Conservation (phyloP, 2,113 vertebrate genomes). For the Capreolus pygargus region DNA sequence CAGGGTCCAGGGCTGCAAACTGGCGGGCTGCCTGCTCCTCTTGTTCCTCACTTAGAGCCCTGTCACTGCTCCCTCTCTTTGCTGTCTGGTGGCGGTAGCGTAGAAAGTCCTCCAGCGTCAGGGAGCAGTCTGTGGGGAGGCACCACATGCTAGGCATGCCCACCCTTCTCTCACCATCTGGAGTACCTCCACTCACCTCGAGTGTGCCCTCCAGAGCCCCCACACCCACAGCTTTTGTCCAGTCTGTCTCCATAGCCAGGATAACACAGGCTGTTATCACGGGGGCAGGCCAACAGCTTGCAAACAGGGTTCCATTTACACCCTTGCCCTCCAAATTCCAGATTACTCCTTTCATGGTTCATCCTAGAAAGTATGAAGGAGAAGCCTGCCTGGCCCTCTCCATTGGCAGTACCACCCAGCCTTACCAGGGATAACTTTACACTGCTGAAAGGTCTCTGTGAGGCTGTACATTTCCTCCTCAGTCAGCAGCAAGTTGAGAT, state of each 20-base stretch:
- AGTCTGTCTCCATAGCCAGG: not conserved
- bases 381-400: not conserved
- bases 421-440: conserved; percentile 94
- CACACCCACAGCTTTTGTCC: not conserved
- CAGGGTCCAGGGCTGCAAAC: conserved; percentile 91
- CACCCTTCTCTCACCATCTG: not conserved
- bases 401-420: not conserved
- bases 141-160: not conserved
- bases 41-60: conserved; percentile 87
- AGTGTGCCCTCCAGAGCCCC: not conserved
- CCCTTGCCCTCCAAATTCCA: not conserved
- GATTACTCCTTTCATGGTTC: not conserved
- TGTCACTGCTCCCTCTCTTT: conserved; percentile 87
- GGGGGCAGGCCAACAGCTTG: not conserved
- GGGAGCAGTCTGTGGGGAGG: conserved; percentile 85
- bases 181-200: not conserved
- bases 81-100: conserved; percentile 94
- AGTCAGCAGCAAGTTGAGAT: conserved; percentile 94
- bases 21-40: conserved; percentile 90
- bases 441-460: conserved; percentile 90
- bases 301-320: not conserved
- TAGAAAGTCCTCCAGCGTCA: conserved; percentile 93
- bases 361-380: not conserved
- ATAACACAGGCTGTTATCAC: not conserved
- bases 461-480: conserved; percentile 98